These are phyloP conservation scores for Asobara japonica DNA, from an alignment of 1,140 invertebrate species.

Conservation along the genomic window DNA sequence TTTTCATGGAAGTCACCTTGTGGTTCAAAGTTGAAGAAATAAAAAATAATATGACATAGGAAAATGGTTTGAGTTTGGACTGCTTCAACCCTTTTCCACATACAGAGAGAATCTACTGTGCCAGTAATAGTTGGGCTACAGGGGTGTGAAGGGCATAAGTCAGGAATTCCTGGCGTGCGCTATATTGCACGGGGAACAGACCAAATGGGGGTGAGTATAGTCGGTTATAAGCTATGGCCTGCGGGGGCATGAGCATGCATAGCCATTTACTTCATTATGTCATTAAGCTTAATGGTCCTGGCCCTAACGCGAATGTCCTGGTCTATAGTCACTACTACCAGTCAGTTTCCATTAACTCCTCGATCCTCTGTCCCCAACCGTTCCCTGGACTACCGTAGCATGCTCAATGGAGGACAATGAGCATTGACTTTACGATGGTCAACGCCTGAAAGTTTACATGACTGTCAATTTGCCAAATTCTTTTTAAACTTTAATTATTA, in stretches of 20 bases:
- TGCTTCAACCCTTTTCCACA: conserved; percentile 43
- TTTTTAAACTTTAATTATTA: not conserved
- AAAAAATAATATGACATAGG: not conserved
- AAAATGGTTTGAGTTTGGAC: not conserved
- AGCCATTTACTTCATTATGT: conserved; percentile 70
- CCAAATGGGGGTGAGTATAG: not conserved
- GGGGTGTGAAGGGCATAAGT: conserved; percentile 59
- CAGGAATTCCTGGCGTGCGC: conserved; percentile 66
- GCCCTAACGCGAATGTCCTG: conserved; percentile 60
- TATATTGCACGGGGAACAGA: conserved; percentile 61
- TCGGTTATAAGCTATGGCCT: conserved; percentile 64
- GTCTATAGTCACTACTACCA: conserved; percentile 64
- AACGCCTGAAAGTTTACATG: conserved; percentile 30
- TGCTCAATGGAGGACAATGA: conserved; percentile 48
- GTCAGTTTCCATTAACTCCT: conserved; percentile 64
- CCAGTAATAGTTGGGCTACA: conserved; percentile 44
- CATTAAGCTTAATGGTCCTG: conserved; percentile 68
- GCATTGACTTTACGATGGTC: conserved; percentile 59
- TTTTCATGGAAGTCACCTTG: too few species aligned
- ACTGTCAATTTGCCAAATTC: conserved; percentile 20
- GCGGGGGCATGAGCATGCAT: conserved; percentile 56
- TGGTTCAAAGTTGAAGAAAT: too few species aligned
- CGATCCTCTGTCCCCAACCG: conserved; percentile 5
- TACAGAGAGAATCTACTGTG: not conserved
- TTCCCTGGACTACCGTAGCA: not conserved